Evolutionary conservation across 2,113 vertebrate genomes (phyloP).

Genomic region (Hydrolagus affinis): DNA sequence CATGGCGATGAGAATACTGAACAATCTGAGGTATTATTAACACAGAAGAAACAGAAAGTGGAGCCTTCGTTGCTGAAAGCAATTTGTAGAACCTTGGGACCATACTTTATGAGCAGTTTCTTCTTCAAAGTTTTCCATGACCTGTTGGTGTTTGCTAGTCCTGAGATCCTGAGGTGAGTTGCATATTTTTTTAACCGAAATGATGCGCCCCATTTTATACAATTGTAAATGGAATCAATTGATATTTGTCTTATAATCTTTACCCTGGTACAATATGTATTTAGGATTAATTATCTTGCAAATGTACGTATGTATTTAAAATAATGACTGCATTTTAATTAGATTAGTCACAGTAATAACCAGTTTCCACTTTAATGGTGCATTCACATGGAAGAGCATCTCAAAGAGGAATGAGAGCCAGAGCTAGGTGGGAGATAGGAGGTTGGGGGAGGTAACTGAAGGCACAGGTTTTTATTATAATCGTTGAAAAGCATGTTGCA

Average conservation of each 20-base stretch:
- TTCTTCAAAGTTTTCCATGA: constrained; percentile 85
- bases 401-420: too few species aligned
- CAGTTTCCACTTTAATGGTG: too few species aligned
- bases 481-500: too few species aligned
- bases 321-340: too few species aligned
- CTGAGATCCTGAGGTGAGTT: constrained; percentile 76
- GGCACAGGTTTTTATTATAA: too few species aligned
- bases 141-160: constrained; percentile 85
- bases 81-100: constrained; percentile 81
- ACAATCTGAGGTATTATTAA: constrained; percentile 75
- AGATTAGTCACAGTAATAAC: too few species aligned
- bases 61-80: constrained; percentile 79
- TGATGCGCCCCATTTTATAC: background rate
- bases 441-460: too few species aligned
- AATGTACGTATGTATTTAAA: background rate
- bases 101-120: constrained; percentile 87
- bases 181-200: background rate
- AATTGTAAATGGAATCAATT: background rate
- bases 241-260: background rate
- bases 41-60: constrained; percentile 51
- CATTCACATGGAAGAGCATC: too few species aligned
- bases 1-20: constrained; percentile 45
- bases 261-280: background rate
- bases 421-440: too few species aligned
- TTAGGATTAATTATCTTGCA: background rate